phyloP scores from a whole-genome alignment of 2,113 vertebrate species.

The Lepus americanus region DNA sequence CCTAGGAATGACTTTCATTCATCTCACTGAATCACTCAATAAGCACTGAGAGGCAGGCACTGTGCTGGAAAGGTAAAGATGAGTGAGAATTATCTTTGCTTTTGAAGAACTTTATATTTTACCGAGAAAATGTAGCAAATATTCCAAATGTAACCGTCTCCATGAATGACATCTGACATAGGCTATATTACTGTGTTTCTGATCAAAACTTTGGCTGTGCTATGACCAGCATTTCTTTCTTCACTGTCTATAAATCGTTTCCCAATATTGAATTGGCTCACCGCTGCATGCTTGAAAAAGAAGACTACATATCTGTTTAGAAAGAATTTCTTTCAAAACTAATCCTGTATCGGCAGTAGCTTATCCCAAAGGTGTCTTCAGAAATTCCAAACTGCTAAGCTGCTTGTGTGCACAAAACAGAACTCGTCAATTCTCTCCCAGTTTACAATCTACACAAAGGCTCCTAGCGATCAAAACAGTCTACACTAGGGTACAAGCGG shows the following conservation, averaged over 20 bases:
- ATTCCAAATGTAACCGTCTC: not conserved
- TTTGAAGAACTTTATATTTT: conserved; percentile 40
- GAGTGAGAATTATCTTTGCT: not conserved
- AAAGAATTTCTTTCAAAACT: conserved; percentile 18
- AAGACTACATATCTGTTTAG: not conserved
- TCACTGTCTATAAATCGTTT: not conserved
- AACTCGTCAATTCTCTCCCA: not conserved
- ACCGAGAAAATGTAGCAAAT: conserved; percentile 18
- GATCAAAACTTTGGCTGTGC: not conserved
- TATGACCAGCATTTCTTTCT: not conserved
- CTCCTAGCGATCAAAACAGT: not conserved
- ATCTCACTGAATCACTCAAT: not conserved
- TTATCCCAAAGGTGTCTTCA: conserved; percentile 14
- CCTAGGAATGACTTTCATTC: conserved; percentile 25
- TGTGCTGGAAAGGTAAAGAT: not conserved
- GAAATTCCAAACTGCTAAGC: not conserved
- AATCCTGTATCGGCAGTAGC: not conserved
- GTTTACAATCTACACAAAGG: not conserved
- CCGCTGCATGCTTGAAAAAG: not conserved
- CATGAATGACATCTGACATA: not conserved
- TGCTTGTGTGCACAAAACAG: not conserved
- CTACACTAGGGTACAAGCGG: not conserved
- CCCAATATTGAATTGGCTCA: not conserved
- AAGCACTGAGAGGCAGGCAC: conserved; percentile 8
- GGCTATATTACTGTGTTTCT: not conserved